Conservation (phyloP, 1,140 invertebrate species). For the Leptestheria dahalacensis region DNA sequence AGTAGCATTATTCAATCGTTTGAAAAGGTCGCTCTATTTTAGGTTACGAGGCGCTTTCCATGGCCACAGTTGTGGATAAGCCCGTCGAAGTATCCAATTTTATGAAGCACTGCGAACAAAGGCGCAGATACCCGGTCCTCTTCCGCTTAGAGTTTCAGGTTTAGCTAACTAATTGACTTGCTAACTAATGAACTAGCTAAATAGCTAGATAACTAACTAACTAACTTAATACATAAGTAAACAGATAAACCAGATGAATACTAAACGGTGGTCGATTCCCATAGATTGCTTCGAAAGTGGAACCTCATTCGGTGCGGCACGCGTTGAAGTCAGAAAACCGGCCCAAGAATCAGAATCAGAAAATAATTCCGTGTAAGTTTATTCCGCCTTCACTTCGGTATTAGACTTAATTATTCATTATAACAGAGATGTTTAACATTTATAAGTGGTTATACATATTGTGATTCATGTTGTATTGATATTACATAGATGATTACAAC, state of each 20-base stretch:
- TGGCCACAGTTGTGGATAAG: conserved; percentile 55
- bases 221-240: neutral
- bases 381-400: neutral
- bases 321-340: conserved; percentile 60
- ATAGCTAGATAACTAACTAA: too few species aligned
- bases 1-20: too few species aligned
- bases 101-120: conserved; percentile 63
- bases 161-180: too few species aligned
- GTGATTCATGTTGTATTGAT: conserved; percentile 18
- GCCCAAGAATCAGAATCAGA: conserved; percentile 81
- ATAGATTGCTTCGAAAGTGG: conserved; percentile 69
- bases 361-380: conserved; percentile 78
- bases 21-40: conserved; percentile 15
- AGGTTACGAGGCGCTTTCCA: conserved; percentile 59
- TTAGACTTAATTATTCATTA: too few species aligned
- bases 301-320: conserved; percentile 67
- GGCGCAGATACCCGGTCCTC: conserved; percentile 69
- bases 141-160: conserved; percentile 75
- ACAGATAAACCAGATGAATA: too few species aligned
- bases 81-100: conserved; percentile 62
- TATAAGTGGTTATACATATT: conserved; percentile 1
- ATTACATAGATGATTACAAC: conserved; percentile 76
- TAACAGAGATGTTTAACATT: neutral
- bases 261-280: too few species aligned
- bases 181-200: too few species aligned